These are phyloP conservation scores for Argyresthia albistria DNA, from an alignment of 2,888 invertebrate genomes.

Conservation along the genomic window DNA sequence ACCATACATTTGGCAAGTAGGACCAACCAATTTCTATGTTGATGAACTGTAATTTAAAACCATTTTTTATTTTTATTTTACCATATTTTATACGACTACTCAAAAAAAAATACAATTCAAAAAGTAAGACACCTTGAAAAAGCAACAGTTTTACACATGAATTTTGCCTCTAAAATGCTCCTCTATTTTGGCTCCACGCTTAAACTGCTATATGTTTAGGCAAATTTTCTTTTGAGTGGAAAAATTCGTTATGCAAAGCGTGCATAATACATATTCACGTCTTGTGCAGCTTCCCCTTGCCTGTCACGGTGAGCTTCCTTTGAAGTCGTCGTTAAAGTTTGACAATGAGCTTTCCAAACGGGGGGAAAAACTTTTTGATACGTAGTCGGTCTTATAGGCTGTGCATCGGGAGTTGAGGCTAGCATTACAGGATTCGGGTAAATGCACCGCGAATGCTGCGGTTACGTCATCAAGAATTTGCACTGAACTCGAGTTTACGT, in stretches of 20 bases:
- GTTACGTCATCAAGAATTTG: too few relatives aligned
- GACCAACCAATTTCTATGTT: too few relatives aligned
- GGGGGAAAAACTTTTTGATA: not conserved
- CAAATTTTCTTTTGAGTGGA: not conserved
- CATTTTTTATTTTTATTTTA: too few relatives aligned
- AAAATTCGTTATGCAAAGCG: not conserved
- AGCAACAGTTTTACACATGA: not conserved
- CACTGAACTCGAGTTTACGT: too few relatives aligned
- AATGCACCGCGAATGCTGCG: too few relatives aligned
- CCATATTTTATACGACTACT: too few relatives aligned
- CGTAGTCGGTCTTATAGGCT: not conserved
- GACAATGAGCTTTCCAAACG: not conserved
- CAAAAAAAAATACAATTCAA: too few relatives aligned
- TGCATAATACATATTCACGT: not conserved
- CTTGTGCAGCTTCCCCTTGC: not conserved
- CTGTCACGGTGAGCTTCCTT: not conserved
- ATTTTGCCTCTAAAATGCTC: not conserved
- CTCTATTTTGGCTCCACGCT: not conserved
- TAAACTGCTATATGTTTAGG: not conserved
- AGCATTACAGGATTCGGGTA: too few relatives aligned
- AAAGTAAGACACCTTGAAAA: not conserved
- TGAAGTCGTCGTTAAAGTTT: not conserved
- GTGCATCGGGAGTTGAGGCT: too few relatives aligned
- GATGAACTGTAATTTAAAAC: too few relatives aligned
- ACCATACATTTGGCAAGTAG: too few relatives aligned